Evolutionary conservation across 2,797 vertebrate species (phyloP).

Genomic region (Bufotes viridis): DNA sequence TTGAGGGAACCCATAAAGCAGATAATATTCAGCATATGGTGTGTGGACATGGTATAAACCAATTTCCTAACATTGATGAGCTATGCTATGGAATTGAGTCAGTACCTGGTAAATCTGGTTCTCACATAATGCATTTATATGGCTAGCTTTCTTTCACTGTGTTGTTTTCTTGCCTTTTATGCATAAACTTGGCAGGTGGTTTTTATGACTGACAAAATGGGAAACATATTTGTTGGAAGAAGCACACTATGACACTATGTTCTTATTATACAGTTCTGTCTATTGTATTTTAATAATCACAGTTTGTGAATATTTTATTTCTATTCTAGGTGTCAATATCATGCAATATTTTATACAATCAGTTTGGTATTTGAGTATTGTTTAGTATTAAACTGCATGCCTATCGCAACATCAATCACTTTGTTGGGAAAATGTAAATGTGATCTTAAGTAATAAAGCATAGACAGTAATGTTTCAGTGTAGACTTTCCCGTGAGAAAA

Average conservation of each 20-base stretch:
- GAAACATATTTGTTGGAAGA: neutral
- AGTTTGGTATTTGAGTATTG: neutral
- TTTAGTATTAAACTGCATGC: conserved; percentile 10
- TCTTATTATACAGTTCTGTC: neutral
- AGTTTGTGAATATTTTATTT: neutral
- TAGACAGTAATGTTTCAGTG: conserved; percentile 13
- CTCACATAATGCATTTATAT: neutral
- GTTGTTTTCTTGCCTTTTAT: neutral
- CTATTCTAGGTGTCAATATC: neutral
- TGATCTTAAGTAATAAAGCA: neutral
- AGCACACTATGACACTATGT: neutral
- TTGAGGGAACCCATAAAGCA: neutral
- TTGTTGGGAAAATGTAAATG: neutral
- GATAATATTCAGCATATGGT: neutral
- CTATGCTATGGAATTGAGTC: neutral
- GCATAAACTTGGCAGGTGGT: neutral
- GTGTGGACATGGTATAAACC: neutral
- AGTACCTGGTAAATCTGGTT: neutral
- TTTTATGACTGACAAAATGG: neutral
- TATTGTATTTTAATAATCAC: neutral
- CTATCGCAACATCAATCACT: neutral
- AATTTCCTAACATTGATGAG: neutral
- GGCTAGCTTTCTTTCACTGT: neutral
- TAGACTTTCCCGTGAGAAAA: neutral
- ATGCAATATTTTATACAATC: neutral